These are phyloP conservation scores for Hyaena hyaena DNA, from an alignment of 2,113 vertebrate genomes.

Conservation along the genomic window DNA sequence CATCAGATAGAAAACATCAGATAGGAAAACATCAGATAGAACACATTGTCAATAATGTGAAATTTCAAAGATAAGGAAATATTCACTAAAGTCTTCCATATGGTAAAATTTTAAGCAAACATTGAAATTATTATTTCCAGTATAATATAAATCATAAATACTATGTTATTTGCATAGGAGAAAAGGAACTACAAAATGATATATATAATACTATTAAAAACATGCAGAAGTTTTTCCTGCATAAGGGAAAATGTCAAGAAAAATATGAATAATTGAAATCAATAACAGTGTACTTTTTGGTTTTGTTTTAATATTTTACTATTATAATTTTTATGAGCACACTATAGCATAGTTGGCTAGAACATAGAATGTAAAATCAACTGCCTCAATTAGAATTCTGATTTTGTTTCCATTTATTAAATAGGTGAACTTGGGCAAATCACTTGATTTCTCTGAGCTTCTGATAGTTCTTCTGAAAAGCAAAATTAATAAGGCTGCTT, in stretches of 20 bases:
- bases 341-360: not conserved
- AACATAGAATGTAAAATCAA: not conserved
- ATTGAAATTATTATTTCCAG: constrained; percentile 30
- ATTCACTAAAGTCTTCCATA: not conserved
- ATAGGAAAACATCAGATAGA: not conserved
- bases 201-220: not conserved
- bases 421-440: not conserved
- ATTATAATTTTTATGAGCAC: not conserved
- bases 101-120: constrained; percentile 34
- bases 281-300: not conserved
- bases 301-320: not conserved
- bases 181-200: not conserved
- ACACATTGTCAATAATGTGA: not conserved
- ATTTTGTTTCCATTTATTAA: not conserved
- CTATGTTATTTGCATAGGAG: not conserved
- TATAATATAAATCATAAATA: not conserved
- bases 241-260: not conserved
- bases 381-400: not conserved
- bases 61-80: not conserved
- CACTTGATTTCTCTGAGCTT: constrained; percentile 21
- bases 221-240: not conserved
- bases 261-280: constrained; percentile 40
- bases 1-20: not conserved
- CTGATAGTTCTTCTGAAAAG: not conserved
- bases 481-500: not conserved